Conservation (phyloP, 2,888 invertebrate genomes). For the Cynaeus angustus region DNA sequence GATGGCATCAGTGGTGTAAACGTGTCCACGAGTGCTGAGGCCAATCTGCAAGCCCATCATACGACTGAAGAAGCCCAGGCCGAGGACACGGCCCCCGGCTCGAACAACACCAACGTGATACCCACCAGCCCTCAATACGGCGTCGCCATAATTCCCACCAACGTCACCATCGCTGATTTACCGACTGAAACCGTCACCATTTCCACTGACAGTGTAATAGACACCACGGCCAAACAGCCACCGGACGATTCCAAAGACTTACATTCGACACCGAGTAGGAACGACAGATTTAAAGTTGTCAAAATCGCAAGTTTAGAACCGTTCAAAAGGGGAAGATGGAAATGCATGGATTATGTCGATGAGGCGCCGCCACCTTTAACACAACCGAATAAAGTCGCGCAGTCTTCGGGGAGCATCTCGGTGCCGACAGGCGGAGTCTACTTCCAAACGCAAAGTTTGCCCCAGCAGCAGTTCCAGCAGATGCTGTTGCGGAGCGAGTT, state of each 20-base stretch:
- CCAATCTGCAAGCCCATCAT: conserved; percentile 60
- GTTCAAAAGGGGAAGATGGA: conserved; percentile 84
- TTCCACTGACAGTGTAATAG: conserved; percentile 62
- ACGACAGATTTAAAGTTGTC: conserved; percentile 83
- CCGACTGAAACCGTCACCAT: conserved; percentile 59
- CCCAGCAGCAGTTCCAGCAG: conserved; percentile 71
- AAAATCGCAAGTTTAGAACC: conserved; percentile 86
- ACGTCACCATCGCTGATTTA: conserved; percentile 48
- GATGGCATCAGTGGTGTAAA: too few species aligned
- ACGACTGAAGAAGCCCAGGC: conserved; percentile 60
- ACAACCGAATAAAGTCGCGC: conserved; percentile 59
- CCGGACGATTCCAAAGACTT: conserved; percentile 74
- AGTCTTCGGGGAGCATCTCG: conserved; percentile 64
- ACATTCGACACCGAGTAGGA: conserved; percentile 73
- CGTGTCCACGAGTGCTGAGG: conserved; percentile 54
- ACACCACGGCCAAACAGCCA: conserved; percentile 69
- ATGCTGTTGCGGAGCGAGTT: conserved; percentile 69
- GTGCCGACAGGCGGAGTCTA: conserved; percentile 62
- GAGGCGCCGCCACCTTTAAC: conserved; percentile 72
- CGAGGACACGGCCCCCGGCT: conserved; percentile 60
- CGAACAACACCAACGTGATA: conserved; percentile 76
- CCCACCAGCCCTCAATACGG: conserved; percentile 80
- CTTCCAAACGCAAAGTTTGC: conserved; percentile 71
- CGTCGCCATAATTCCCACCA: conserved; percentile 75
- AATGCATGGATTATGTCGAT: conserved; percentile 85